Evolutionary conservation across 2,797 vertebrate genomes (phyloP).

Genomic region (Amphiprion clarkii): DNA sequence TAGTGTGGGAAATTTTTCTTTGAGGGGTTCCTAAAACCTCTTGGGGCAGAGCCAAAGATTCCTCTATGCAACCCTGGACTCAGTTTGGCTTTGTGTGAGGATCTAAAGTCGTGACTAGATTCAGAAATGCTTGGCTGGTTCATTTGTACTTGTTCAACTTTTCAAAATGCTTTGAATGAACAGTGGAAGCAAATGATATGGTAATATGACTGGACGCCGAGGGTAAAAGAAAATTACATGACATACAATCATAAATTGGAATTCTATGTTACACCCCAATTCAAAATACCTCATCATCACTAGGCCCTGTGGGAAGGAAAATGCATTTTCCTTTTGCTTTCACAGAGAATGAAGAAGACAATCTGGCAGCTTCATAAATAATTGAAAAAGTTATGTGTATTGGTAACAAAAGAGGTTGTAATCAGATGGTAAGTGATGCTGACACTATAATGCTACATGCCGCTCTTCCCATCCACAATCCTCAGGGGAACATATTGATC

Average conservation of each 20-base stretch:
- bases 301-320: not conserved
- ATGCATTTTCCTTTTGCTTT: conserved; percentile 15
- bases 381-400: conserved; percentile 52
- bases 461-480: conserved; percentile 45
- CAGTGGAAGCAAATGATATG: no score
- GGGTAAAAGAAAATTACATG: no score
- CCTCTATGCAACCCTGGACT: no score
- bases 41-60: no score
- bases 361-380: conserved; percentile 33
- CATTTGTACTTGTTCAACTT: not conserved
- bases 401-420: conserved; percentile 39
- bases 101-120: not conserved
- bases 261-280: no score
- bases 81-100: not conserved
- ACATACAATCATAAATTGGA: no score
- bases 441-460: conserved; percentile 50
- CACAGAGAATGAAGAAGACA: conserved; percentile 22
- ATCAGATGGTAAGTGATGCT: conserved; percentile 56
- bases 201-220: no score
- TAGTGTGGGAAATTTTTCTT: no score
- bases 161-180: no score
- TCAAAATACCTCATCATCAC: not conserved
- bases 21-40: no score
- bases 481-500: conserved; percentile 48
- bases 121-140: not conserved